A percentile compares a stretch with the other conserved stretches of the same genome.
phyloP scores from a whole-genome alignment of 2,888 invertebrate genomes.

The Ormyrus nitidulus region DNA sequence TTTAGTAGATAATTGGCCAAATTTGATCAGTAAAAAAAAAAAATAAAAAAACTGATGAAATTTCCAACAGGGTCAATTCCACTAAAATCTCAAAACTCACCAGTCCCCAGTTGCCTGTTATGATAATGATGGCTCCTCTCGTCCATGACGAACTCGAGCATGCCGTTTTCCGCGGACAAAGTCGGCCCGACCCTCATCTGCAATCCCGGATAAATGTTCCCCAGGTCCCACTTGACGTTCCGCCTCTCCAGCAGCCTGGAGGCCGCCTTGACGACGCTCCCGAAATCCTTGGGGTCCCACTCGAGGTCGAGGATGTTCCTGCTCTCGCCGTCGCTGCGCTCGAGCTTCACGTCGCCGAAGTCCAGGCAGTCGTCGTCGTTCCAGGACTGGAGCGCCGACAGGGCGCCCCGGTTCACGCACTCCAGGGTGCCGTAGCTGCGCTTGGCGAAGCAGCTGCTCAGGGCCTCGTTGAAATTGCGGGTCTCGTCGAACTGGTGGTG shows the following conservation, averaged over 20 bases:
- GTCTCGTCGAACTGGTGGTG: slow-evolving; percentile 61
- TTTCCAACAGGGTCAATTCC: background rate
- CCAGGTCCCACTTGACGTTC: slow-evolving; percentile 86
- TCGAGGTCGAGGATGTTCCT: slow-evolving; percentile 83
- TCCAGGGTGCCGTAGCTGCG: slow-evolving; percentile 71
- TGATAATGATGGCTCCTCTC: slow-evolving; percentile 72
- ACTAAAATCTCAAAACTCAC: slow-evolving; percentile 71
- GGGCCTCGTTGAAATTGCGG: slow-evolving; percentile 63
- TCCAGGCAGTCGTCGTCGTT: slow-evolving; percentile 83
- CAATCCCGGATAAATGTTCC: slow-evolving; percentile 84
- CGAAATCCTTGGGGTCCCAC: slow-evolving; percentile 85
- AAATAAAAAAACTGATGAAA: too few relatives aligned
- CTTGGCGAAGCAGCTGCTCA: slow-evolving; percentile 66
- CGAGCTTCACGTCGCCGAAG: slow-evolving; percentile 80
- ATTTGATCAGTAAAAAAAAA: too few relatives aligned
- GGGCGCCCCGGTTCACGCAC: slow-evolving; percentile 84
- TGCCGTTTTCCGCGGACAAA: slow-evolving; percentile 80
- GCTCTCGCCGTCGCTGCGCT: slow-evolving; percentile 80
- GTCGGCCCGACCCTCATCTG: slow-evolving; percentile 86
- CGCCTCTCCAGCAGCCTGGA: slow-evolving; percentile 80
- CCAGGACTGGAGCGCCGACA: slow-evolving; percentile 81
- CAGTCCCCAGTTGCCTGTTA: slow-evolving; percentile 80
- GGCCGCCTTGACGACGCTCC: slow-evolving; percentile 76
- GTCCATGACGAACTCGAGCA: slow-evolving; percentile 86
- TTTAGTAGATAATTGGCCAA: too few relatives aligned